Base-by-base conservation (phyloP, 2,888 invertebrate species). In the Parascotia fuliginaria region DNA sequence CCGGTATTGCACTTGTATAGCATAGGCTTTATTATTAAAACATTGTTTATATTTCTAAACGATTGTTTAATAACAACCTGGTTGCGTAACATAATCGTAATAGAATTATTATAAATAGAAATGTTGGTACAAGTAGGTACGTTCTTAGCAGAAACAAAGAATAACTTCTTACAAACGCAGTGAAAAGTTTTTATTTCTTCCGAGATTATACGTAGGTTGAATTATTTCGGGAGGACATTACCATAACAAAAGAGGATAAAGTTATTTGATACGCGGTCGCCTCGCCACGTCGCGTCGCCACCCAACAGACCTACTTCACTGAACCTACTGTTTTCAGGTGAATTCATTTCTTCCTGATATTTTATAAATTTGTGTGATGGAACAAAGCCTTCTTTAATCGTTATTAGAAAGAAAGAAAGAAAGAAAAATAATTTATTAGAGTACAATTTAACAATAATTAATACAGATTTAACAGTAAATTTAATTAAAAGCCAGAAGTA, bases 201-300 rank as follows among this genome's bases (percentile, higher is more conserved):
- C 73, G 66, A 82, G 83, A 83, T 85, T 83, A 81, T 81, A 75
- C 78, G 67, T 74, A 65, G 80, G 72, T 66, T 75, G 77, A 79
- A 84, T 87, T 85, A 89, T 89, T 87, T 81, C 55, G 74, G 71
- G 71, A 13, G 67, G 73, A 71, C 74, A 90, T 90, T 89, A 87
- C 79, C 89, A 88, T 89, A 85, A 89, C 88, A 89, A 89, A 88
- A 84, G 81, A 72, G 78, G 79, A 80, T 78, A 81, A 70, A 85
- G 88, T 88, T 87, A 88, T 88, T 86, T 85, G 87, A 87, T 84
- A 83, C 85, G 76, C 77, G 74, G 71, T 65, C 68, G 71, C 55
- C 11, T 51, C 58, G 19, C 33, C 27, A n/a, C n/a, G n/a, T n/a
- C n/a, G n/a, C n/a, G n/a, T n/a, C n/a, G n/a, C n/a, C n/a, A 32